A percentile compares a stretch with the other conserved stretches of the same genome.
These are phyloP conservation scores for Ficedula albicollis DNA, from an alignment of 2,797 vertebrate genomes.

Conservation along the genomic window DNA sequence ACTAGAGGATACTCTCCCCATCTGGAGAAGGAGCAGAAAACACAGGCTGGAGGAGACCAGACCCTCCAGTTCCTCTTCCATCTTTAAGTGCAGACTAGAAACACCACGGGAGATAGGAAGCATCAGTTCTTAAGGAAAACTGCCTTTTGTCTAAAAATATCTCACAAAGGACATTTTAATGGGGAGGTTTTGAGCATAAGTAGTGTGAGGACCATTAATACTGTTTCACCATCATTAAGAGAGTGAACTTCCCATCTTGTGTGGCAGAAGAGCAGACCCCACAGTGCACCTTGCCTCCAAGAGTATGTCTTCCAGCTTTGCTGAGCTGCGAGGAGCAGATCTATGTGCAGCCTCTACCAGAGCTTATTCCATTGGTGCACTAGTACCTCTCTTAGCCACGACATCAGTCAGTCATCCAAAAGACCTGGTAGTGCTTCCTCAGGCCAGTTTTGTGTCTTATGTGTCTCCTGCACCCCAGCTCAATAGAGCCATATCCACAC, in stretches of 20 bases:
- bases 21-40: background rate
- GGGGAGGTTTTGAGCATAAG: background rate
- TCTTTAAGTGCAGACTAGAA: background rate
- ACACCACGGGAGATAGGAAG: background rate
- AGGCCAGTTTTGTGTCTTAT: background rate
- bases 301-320: background rate
- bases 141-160: background rate
- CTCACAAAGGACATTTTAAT: background rate
- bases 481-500: background rate
- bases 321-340: background rate
- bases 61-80: background rate
- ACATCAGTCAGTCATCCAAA: background rate
- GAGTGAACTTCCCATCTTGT: background rate
- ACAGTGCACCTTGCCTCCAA: background rate
- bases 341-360: background rate
- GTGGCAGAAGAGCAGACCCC: background rate
- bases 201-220: background rate
- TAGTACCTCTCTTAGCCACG: background rate
- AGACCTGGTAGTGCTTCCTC: background rate
- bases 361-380: background rate
- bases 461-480: background rate
- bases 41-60: background rate
- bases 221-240: background rate
- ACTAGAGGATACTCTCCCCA: too few relatives aligned
- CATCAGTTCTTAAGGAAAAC: background rate